Evolutionary conservation across 2,888 invertebrate species (phyloP).

Genomic region (Alsophila aescularia): DNA sequence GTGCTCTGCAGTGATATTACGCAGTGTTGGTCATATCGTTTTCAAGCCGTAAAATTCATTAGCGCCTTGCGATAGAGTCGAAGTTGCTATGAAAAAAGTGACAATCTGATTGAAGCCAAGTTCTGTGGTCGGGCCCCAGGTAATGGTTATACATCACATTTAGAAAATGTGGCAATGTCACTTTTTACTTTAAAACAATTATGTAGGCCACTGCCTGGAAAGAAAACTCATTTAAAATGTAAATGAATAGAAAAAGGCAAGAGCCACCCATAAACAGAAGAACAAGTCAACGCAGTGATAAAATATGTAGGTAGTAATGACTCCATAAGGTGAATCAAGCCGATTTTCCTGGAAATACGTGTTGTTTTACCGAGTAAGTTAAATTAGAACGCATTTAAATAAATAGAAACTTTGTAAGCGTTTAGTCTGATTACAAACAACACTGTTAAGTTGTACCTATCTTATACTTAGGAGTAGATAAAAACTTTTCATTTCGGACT

Average conservation of each 20-base stretch:
- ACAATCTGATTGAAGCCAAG: too few species aligned
- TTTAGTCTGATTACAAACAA: conserved; percentile 20
- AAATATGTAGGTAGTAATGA: conserved; percentile 9
- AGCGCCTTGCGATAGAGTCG: too few species aligned
- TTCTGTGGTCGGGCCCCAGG: too few species aligned
- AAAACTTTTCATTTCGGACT: background rate
- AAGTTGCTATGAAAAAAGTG: too few species aligned
- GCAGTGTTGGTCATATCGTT: too few species aligned
- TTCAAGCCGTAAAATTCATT: too few species aligned
- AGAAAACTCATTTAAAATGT: conserved; percentile 12
- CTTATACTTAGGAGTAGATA: background rate
- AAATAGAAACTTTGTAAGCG: conserved; percentile 33
- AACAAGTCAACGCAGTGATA: background rate
- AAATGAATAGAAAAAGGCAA: conserved; percentile 9
- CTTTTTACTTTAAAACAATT: too few species aligned
- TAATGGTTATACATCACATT: too few species aligned
- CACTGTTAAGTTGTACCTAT: background rate
- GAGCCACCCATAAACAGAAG: background rate
- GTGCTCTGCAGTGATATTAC: too few species aligned
- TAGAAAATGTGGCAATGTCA: too few species aligned
- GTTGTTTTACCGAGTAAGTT: conserved; percentile 20
- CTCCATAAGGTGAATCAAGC: conserved; percentile 19
- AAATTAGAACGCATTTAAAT: conserved; percentile 36
- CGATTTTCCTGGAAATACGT: conserved; percentile 17
- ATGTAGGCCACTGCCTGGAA: background rate